Percentiles rank a stretch among this genome's conserved stretches.
phyloP scores from a whole-genome alignment of 1,140 invertebrate species.

The Aleiodes sp. region DNA sequence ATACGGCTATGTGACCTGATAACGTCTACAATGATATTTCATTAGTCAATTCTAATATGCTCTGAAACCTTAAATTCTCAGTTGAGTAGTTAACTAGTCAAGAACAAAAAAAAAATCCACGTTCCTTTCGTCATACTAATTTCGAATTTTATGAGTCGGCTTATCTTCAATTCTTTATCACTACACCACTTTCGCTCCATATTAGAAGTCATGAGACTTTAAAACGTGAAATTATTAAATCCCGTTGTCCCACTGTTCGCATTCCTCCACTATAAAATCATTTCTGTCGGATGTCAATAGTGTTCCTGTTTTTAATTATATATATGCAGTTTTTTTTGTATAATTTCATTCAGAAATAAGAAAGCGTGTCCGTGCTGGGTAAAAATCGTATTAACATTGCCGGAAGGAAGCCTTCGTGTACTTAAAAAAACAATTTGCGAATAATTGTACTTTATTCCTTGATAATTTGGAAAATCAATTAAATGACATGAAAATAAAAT shows the following conservation, averaged over 20 bases:
- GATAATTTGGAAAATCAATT: too few species aligned
- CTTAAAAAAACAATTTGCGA: not conserved
- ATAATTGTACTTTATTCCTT: not conserved
- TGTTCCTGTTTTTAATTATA: too few species aligned
- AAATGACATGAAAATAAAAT: not conserved
- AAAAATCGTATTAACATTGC: not conserved
- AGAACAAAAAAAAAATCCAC: too few species aligned
- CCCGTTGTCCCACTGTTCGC: conserved; percentile 38
- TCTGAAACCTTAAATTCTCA: not conserved
- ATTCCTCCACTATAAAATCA: conserved; percentile 34
- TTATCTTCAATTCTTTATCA: not conserved
- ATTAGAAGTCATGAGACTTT: conserved; percentile 32
- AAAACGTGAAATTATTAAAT: conserved; percentile 29
- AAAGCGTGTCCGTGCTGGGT: conserved; percentile 9
- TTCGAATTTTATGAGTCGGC: not conserved
- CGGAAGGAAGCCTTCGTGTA: not conserved
- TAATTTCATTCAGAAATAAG: not conserved
- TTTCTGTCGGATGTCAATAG: not conserved
- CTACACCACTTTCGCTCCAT: conserved; percentile 43
- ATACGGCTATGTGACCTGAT: not conserved
- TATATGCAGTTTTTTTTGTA: too few species aligned
- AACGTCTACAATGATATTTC: not conserved
- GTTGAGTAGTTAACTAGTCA: not conserved
- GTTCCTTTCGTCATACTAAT: too few species aligned
- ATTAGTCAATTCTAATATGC: not conserved